These are phyloP conservation scores for Brachynemurus nebulosus DNA, from an alignment of 2,888 invertebrate genomes.

Conservation along the genomic window DNA sequence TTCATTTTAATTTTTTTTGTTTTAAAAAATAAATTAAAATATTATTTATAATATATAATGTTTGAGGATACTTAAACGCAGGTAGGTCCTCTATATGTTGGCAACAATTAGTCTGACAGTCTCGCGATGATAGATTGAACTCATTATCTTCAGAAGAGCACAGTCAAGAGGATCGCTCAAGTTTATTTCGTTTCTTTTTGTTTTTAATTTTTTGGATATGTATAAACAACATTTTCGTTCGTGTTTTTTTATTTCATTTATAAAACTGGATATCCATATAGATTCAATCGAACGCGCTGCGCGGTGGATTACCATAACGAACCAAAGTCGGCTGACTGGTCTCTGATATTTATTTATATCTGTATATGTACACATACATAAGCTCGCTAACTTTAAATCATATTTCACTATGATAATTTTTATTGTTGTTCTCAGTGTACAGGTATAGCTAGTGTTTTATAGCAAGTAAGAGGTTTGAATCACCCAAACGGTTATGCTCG, in stretches of 20 bases:
- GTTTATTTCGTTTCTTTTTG: background rate
- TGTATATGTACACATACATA: background rate
- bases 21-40: no score
- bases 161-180: background rate
- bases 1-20: no score
- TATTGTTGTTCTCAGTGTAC: background rate
- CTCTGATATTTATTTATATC: background rate
- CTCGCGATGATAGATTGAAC: constrained; percentile 2
- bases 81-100: background rate
- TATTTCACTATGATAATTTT: background rate
- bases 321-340: background rate
- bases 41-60: no score
- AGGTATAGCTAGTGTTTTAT: no score
- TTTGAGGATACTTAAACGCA: no score
- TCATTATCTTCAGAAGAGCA: background rate
- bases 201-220: background rate
- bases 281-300: background rate
- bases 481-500: no score
- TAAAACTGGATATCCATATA: background rate
- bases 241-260: background rate
- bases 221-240: background rate
- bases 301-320: background rate
- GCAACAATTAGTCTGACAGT: constrained; percentile 2
- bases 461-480: no score
- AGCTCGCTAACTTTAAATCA: background rate